Conservation (phyloP, 2,888 invertebrate genomes). For the Ramazzottius varieornatus region DNA sequence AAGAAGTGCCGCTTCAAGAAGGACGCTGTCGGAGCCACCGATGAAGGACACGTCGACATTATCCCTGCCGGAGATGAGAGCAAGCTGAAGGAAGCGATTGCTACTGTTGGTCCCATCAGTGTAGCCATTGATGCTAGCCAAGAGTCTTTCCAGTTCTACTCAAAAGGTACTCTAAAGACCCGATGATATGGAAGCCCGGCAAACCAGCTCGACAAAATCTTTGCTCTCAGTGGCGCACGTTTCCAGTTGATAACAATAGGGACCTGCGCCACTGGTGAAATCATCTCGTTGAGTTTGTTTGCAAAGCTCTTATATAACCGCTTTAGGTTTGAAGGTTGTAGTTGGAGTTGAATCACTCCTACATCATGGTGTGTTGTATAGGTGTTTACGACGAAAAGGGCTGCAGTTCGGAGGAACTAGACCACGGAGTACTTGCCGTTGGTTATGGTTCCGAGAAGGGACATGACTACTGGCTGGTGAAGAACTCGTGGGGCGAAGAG, state of each 20-base stretch:
- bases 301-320: too few species aligned
- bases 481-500: constrained; percentile 51
- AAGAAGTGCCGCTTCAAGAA: constrained; percentile 11
- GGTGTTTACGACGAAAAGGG: constrained; percentile 48
- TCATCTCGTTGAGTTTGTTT: too few species aligned
- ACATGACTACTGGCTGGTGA: constrained; percentile 55
- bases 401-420: constrained; percentile 47
- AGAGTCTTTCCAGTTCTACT: constrained; percentile 11
- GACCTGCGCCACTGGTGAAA: too few species aligned
- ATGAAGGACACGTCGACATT: constrained; percentile 14
- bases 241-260: too few species aligned
- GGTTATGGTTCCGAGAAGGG: constrained; percentile 46
- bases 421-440: constrained; percentile 60
- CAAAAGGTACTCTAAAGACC: neutral
- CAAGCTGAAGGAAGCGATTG: constrained; percentile 15
- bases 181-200: too few species aligned
- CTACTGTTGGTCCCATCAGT: constrained; percentile 16
- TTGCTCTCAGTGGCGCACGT: too few species aligned
- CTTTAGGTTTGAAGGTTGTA: too few species aligned
- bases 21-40: constrained; percentile 12
- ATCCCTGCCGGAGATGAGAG: constrained; percentile 14
- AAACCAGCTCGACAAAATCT: too few species aligned
- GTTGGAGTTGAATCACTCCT: too few species aligned
- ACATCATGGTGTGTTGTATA: constrained; percentile 17
- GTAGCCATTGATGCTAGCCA: constrained; percentile 14